phyloP scores from a whole-genome alignment of 1,140 invertebrate species.

The Hirudo medicinalis region DNA sequence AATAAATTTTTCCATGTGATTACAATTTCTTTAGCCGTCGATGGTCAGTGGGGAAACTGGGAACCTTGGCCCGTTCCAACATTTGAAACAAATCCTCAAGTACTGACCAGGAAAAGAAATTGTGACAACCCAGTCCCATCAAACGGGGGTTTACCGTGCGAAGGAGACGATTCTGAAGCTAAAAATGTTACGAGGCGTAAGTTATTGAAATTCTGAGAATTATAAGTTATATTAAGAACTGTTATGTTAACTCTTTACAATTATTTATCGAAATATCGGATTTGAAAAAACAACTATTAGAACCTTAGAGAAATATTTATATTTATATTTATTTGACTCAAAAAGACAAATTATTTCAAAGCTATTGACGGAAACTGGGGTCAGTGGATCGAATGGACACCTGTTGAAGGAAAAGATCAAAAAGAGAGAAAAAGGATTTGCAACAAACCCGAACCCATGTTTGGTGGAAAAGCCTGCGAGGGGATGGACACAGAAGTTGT shows the following conservation, averaged over 20 bases:
- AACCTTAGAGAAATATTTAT: too few species aligned
- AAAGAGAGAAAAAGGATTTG: slow-evolving; percentile 45
- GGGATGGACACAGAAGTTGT: slow-evolving; percentile 39
- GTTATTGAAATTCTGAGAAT: neutral
- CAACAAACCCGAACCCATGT: slow-evolving; percentile 49
- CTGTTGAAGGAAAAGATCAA: neutral
- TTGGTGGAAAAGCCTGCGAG: slow-evolving; percentile 52
- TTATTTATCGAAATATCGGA: too few species aligned
- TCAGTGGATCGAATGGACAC: neutral
- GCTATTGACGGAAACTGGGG: slow-evolving; percentile 3
- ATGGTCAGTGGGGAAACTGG: slow-evolving; percentile 9
- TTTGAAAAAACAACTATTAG: too few species aligned
- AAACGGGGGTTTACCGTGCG: slow-evolving; percentile 54
- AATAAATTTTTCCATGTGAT: neutral
- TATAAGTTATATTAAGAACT: neutral
- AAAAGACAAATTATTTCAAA: neutral
- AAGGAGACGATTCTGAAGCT: slow-evolving; percentile 19
- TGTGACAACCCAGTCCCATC: slow-evolving; percentile 45
- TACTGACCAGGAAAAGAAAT: slow-evolving; percentile 8
- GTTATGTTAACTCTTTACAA: too few species aligned
- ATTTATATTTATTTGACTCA: neutral
- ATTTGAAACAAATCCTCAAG: neutral
- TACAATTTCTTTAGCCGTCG: neutral
- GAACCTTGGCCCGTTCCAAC: neutral
- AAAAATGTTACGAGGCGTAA: neutral